phyloP scores from a whole-genome alignment of 30 jellyfish, hydroid and myxozoan genomes.

The Pseudorhiza aurosa region DNA sequence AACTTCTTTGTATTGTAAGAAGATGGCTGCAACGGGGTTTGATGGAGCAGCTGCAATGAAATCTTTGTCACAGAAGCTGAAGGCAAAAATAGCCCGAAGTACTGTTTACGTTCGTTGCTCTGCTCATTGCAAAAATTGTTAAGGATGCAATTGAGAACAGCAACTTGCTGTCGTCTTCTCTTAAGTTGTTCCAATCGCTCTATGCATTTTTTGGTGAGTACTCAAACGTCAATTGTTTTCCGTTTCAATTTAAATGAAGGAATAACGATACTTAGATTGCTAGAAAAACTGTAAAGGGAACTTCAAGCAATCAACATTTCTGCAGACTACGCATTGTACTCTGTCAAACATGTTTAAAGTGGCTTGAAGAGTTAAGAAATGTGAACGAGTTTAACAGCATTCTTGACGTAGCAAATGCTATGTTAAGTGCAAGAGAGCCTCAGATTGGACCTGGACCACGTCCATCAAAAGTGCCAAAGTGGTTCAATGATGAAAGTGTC shows the following conservation, averaged over 20 bases:
- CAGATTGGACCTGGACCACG: not conserved
- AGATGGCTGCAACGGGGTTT: conserved; percentile 52
- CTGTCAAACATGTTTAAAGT: no score
- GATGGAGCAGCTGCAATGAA: conserved; percentile 67
- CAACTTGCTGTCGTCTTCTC: not conserved
- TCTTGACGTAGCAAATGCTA: not conserved
- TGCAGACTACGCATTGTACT: conserved; percentile 60
- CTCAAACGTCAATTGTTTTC: conserved; percentile 1
- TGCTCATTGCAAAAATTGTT: conserved; percentile 40
- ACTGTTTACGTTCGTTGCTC: conserved; percentile 43
- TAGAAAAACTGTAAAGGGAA: conserved; percentile 16
- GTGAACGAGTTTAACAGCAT: not conserved
- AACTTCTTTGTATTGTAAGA: conserved; percentile 1
- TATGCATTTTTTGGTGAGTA: conserved; percentile 36
- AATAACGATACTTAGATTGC: not conserved
- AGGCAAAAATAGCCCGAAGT: conserved; percentile 39
- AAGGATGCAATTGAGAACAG: not conserved
- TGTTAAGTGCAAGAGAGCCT: not conserved
- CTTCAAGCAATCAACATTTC: conserved; percentile 55
- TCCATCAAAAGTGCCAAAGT: not conserved
- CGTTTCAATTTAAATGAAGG: no score
- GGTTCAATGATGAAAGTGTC: not conserved
- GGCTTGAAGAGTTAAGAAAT: no score
- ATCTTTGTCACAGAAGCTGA: conserved; percentile 27
- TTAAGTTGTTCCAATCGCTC: not conserved